Evolutionary conservation across 2,113 vertebrate genomes (phyloP).

Genomic region (Prionailurus bengalensis): DNA sequence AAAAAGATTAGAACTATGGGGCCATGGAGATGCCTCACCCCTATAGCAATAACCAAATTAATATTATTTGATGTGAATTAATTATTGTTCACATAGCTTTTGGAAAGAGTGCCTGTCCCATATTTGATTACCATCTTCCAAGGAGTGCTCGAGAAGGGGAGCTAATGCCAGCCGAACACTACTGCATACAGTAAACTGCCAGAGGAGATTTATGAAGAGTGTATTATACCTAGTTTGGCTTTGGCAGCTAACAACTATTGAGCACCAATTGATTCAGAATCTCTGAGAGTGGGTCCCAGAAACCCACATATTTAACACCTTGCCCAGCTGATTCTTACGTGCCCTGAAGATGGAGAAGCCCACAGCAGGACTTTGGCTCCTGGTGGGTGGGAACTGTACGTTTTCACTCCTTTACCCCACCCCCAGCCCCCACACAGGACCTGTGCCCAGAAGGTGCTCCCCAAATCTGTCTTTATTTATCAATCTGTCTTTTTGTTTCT

Average conservation of each 20-base stretch:
- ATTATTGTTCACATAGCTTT: background rate
- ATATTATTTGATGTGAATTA: background rate
- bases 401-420: background rate
- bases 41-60: background rate
- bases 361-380: background rate
- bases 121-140: background rate
- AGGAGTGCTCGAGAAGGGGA: background rate
- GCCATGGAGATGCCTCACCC: background rate
- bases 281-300: background rate
- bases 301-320: background rate
- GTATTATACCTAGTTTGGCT: background rate
- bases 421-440: background rate
- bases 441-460: background rate
- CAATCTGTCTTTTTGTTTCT: background rate
- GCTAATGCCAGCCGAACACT: background rate
- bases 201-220: background rate
- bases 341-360: background rate
- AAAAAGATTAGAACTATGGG: background rate
- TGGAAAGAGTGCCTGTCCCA: background rate
- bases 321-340: background rate
- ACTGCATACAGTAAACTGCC: background rate
- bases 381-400: accelerated
- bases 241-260: background rate
- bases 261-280: background rate
- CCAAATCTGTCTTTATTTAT: background rate